Conservation (phyloP, 2,113 vertebrate species). For the Neogale vison region DNA sequence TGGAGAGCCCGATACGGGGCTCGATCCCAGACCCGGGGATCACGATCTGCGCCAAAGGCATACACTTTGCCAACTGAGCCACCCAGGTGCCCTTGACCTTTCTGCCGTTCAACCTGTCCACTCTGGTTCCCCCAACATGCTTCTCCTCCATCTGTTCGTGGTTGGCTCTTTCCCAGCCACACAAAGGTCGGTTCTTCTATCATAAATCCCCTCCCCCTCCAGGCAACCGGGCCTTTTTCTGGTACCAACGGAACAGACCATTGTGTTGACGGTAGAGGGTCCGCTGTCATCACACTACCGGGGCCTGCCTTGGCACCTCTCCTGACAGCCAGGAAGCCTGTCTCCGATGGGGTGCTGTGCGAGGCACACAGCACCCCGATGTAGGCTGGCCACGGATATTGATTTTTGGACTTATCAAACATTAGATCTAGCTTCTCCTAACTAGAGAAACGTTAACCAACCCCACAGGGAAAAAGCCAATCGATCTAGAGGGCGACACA, state of each 20-base stretch:
- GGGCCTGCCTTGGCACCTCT: not conserved
- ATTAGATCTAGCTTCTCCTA: not conserved
- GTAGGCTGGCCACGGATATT: not conserved
- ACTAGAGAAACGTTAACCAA: not conserved
- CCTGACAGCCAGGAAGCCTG: not conserved
- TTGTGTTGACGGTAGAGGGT: not conserved
- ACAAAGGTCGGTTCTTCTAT: not conserved
- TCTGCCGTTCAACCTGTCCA: not conserved
- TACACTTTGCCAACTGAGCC: not conserved
- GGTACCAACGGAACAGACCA: not conserved
- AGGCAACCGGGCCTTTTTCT: not conserved
- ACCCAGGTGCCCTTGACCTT: not conserved
- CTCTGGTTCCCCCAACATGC: not conserved
- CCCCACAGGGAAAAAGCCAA: not conserved
- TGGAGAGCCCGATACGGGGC: not conserved
- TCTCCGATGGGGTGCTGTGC: not conserved
- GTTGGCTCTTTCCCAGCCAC: not conserved
- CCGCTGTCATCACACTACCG: not conserved
- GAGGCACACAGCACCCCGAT: not conserved
- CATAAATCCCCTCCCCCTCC: not conserved
- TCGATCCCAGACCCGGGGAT: not conserved
- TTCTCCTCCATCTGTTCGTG: not conserved
- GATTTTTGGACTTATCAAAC: not conserved
- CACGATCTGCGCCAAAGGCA: not conserved
- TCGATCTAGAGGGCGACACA: not conserved